phyloP scores from a whole-genome alignment of 2,888 invertebrate species.

The Syritta pipiens region DNA sequence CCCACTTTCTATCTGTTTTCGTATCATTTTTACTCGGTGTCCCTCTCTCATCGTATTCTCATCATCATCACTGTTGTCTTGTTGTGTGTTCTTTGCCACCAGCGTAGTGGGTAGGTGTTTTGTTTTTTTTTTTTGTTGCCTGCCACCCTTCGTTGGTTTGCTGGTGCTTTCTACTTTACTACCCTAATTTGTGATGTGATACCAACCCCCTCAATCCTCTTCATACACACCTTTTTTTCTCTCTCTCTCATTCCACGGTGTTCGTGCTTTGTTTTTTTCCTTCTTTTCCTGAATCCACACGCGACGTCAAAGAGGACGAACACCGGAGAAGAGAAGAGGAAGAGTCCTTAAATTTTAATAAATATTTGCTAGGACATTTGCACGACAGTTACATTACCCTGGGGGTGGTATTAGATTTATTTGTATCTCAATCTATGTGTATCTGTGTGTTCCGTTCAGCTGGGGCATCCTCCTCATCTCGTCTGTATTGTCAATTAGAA shows the following conservation, averaged over 20 bases:
- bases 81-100: slow-evolving; percentile 18
- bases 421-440: slow-evolving; percentile 36
- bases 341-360: slow-evolving; percentile 54
- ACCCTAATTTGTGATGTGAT: slow-evolving; percentile 67
- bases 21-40: slow-evolving; percentile 52
- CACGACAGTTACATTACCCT: slow-evolving; percentile 50
- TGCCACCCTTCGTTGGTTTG: slow-evolving; percentile 19
- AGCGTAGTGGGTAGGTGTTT: not conserved
- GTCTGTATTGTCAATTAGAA: slow-evolving; percentile 40
- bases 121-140: not conserved
- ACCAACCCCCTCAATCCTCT: slow-evolving; percentile 1
- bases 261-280: not conserved
- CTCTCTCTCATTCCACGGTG: slow-evolving; percentile 2
- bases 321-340: not conserved
- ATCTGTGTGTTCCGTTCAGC: slow-evolving; percentile 9
- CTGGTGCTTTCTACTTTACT: slow-evolving; percentile 52
- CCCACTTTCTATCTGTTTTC: slow-evolving; percentile 65
- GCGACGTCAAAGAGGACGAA: slow-evolving; percentile 11
- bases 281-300: slow-evolving; percentile 15
- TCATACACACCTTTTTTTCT: slow-evolving; percentile 21
- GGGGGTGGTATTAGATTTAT: slow-evolving; percentile 53
- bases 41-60: slow-evolving; percentile 39
- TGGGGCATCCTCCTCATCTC: not conserved
- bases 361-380: slow-evolving; percentile 57
- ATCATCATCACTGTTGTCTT: slow-evolving; percentile 54